Conservation (phyloP, 53 echinoderm and acorn worm species). For the Luidia sarsii region DNA sequence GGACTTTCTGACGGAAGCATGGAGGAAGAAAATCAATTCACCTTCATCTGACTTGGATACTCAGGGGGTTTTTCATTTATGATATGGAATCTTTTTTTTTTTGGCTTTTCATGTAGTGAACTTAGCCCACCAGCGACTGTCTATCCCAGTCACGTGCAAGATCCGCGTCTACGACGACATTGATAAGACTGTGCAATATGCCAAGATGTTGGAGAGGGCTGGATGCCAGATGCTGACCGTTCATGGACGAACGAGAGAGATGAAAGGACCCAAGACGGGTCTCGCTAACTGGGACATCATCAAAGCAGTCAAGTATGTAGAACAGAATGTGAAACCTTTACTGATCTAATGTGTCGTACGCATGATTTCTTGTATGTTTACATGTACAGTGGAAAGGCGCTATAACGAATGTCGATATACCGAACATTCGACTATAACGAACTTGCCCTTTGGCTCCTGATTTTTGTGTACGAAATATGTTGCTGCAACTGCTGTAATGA, state of each 20-base stretch:
- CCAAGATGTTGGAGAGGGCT: slow-evolving; percentile 94
- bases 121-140: slow-evolving; percentile 75
- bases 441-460: too few relatives aligned
- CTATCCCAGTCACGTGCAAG: slow-evolving; percentile 93
- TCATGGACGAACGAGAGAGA: slow-evolving; percentile 91
- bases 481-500: too few relatives aligned
- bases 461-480: too few relatives aligned
- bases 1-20: too few relatives aligned
- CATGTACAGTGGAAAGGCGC: too few relatives aligned
- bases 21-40: too few relatives aligned
- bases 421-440: too few relatives aligned
- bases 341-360: background rate
- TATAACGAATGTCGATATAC: too few relatives aligned
- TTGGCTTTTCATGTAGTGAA: slow-evolving; percentile 48
- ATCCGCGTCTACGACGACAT: slow-evolving; percentile 74
- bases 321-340: background rate
- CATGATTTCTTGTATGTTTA: too few relatives aligned
- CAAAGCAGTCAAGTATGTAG: slow-evolving; percentile 90
- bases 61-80: too few relatives aligned
- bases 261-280: slow-evolving; percentile 92
- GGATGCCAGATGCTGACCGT: slow-evolving; percentile 89
- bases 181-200: slow-evolving; percentile 80
- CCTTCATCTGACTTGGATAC: too few relatives aligned
- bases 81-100: too few relatives aligned
- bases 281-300: slow-evolving; percentile 89